Evolutionary conservation across 2,797 vertebrate species (phyloP).

Genomic region (Microhierax caerulescens): DNA sequence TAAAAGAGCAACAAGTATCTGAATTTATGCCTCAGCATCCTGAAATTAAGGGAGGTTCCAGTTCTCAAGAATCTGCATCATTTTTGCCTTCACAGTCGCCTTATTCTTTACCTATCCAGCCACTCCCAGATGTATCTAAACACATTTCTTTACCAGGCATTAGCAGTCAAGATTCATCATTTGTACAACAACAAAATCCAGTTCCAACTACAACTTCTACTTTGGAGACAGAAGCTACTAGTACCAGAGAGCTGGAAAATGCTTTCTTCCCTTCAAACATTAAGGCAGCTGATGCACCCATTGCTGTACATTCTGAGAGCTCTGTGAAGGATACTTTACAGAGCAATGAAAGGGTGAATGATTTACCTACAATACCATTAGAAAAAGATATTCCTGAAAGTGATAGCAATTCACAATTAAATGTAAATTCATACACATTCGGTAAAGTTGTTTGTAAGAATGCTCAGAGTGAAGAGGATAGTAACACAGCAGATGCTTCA

Average conservation of each 20-base stretch:
- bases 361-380: neutral
- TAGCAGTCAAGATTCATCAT: conserved; percentile 60
- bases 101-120: conserved; percentile 59
- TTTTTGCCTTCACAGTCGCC: conserved; percentile 64
- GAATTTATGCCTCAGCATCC: conserved; percentile 61
- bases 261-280: conserved; percentile 38
- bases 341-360: conserved; percentile 54
- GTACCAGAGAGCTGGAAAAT: conserved; percentile 67
- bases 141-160: conserved; percentile 35
- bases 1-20: conserved; percentile 66
- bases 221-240: conserved; percentile 44
- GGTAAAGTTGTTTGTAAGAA: conserved; percentile 62
- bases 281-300: conserved; percentile 46
- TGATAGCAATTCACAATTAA: conserved; percentile 47
- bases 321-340: conserved; percentile 46
- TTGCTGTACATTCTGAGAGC: conserved; percentile 55
- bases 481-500: conserved; percentile 42
- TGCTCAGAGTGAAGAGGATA: conserved; percentile 40
- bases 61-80: conserved; percentile 54
- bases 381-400: conserved; percentile 61
- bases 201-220: conserved; percentile 33
- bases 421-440: neutral
- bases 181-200: conserved; percentile 66
- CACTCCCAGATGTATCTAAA: conserved; percentile 61
- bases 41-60: conserved; percentile 55